Base-by-base conservation (phyloP, 2,888 invertebrate genomes). In the Agrilus cyanescens region DNA sequence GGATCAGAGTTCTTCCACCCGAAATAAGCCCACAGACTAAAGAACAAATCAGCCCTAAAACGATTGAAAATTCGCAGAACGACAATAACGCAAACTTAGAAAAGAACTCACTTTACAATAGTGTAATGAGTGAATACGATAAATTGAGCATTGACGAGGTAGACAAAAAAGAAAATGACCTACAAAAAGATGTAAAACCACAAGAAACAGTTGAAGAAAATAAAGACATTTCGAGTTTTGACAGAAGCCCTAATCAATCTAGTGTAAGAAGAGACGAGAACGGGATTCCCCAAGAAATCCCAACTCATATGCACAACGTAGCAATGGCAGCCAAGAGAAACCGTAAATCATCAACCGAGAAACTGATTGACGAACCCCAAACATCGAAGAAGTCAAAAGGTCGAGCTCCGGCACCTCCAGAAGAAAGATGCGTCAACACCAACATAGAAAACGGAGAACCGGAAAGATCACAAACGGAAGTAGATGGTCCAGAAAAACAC, bases 401-500 rank as follows among this genome's bases (percentile, higher is more conserved):
- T 0, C 82, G 82, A 66, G 83, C 84, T 2, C 85, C 84, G 1
- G 76, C 76, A 0, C 83, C 82, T 1, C 83, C 83, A 4, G 55
- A 55, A 36, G 57, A 59, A 30, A 35, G 14, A 32, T 2, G 7
- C 12, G 4, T 25, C 8, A 25, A 25, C 10, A 25, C 25, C 8
- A 25, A 25, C 10, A 25, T 25, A 25, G 25, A 25, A 12, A 43
- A 42, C 8, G 46, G 32, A 3, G 42, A 41, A 38, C 18, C 40
- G 3, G 25, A 25, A 25, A 41, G 35, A 41, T n/a, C n/a, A 44
- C 38, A 41, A 10, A 32, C 25, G 32, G 35, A 34, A 31, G 10
- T 18, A 29, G 41, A 37, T 10, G 29, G 10, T n/a, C 3, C 7
- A 14, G 13, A 34, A 37, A 6, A 31, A 20, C 20, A 18, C 6